Base-by-base conservation (phyloP, 2,797 vertebrate genomes). In the Cyclopterus lumpus region DNA sequence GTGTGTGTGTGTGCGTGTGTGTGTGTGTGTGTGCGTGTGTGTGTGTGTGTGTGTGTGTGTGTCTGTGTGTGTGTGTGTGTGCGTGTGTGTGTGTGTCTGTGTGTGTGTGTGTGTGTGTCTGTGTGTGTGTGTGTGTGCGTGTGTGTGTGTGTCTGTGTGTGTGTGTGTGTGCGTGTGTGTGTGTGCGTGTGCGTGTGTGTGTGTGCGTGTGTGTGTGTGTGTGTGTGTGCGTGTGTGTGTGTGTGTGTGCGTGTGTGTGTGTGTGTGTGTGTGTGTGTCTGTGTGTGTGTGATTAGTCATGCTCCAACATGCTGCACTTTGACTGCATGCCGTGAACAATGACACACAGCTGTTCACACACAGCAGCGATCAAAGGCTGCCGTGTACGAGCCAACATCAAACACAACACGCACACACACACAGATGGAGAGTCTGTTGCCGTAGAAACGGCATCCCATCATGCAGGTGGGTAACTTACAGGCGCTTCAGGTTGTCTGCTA, bases 401-500 rank as follows among this genome's bases (percentile, higher is more conserved):
- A 68, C 67, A 65, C 20, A 70, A 58, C 1, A 40, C 44, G 67
- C 49, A 51, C 40, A 69, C 61, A 48, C 11, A 22, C 18, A 62
- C 4, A 55, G 22, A 53, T 14, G 48, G 48, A 51, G 48, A 51
- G 26, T 64, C 5, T 30, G 85, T 87, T 83, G 70, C 68, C 75
- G 69, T 65, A 46, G 79, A 36, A 85, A 91, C 71, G n/a, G 51
- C 57, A 61, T 83, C 73, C 75, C 67, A 67, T 74, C 55, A 73
- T 83, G 60, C 67, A 71, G 62, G 20, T 32, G 26, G 85, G 96
- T 2, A 3, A 53, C 98, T 99, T 94, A 99, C 98, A 97, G 93
- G 95, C 88, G 96, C 94, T 97, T 97, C 89, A 99, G 96, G 93
- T 96, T 97, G 77, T 98, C 97, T 66, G 97, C 97, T 88, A 99